Base-by-base conservation (phyloP, 2,113 vertebrate genomes). In the Pollachius pollachius region DNA sequence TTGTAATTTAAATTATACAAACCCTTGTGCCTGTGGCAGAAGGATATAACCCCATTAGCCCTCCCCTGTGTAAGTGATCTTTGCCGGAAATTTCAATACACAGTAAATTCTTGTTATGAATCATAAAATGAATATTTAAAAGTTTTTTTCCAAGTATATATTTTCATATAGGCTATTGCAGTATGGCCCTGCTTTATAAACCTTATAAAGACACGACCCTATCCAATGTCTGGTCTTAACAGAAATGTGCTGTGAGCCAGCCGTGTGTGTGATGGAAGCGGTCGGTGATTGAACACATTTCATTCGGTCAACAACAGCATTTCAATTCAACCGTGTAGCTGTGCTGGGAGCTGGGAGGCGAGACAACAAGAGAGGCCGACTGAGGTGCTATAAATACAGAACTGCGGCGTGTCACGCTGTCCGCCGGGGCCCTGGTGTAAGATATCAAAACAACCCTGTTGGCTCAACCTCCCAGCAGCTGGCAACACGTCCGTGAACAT, bases 311-410 rank as follows among this genome's bases (percentile, higher is more conserved):
- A 34, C 30, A 34, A 34, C 30, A 34, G 30, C 4, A 34, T 2
- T 34, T 34, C 30, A 34, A 34, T 34, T 34, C 2, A 34, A 34
- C 30, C 0, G 4, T 34, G 1, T 34, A 67, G 69, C 73, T 74
- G 74, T 58, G 65, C 78, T 71, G 34, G 77, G 69, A 73, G 75
- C 78, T 71, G 34, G 77, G 69, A 73, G 75, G 58, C 70, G 52
- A 67, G 70, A 74, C 74, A 70, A 72, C 73, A 82, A 70, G 15
- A 85, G 68, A 60, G 71, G 54, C 75, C 88, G 83, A 86, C 84
- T 81, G 88, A 85, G 81, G 8, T 84, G 79, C 65, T 65, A 71
- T 87, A 92, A 89, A 93, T 92, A 93, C 93, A 93, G 88, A 74
- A 62, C 69, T 64, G 69, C 73, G 76, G 17, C 5, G 54, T 77